Conservation (phyloP, 2,888 invertebrate genomes). For the Platyscelio sp. region DNA sequence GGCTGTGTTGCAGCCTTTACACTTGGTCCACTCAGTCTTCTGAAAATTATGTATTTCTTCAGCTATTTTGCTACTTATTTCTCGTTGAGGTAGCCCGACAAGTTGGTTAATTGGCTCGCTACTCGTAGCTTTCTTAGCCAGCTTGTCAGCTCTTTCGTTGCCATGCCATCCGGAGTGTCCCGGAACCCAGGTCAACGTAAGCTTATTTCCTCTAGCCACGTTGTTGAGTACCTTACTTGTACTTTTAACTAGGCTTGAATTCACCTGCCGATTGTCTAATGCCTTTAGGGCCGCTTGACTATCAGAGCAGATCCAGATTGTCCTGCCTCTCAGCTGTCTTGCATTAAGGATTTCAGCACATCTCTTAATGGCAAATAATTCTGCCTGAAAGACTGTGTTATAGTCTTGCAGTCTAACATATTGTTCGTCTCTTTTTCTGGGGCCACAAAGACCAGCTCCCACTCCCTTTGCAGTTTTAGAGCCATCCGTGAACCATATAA, state of each 20-base stretch:
- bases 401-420: not conserved
- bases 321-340: not conserved
- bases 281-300: slow-evolving; percentile 11
- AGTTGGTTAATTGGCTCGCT: not conserved
- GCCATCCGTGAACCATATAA: not conserved
- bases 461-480: not conserved
- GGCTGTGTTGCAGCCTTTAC: slow-evolving; percentile 1
- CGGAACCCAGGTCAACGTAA: slow-evolving; percentile 10
- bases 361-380: slow-evolving; percentile 2
- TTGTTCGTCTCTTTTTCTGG: not conserved
- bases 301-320: slow-evolving; percentile 22
- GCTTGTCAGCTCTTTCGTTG: slow-evolving; percentile 1
- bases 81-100: not conserved
- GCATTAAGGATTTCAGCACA: not conserved
- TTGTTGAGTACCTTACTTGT: not conserved
- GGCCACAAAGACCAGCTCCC: not conserved
- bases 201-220: not conserved
- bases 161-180: slow-evolving; percentile 15
- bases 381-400: slow-evolving; percentile 16
- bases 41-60: not conserved
- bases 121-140: not conserved
- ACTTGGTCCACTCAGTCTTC: not conserved
- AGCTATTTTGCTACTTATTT: not conserved
- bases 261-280: not conserved
- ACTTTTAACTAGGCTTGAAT: not conserved